Evolutionary conservation across 2,888 invertebrate genomes (phyloP), one percentile per base, ranked within the genome.

Genomic region (Empis livida): DNA sequence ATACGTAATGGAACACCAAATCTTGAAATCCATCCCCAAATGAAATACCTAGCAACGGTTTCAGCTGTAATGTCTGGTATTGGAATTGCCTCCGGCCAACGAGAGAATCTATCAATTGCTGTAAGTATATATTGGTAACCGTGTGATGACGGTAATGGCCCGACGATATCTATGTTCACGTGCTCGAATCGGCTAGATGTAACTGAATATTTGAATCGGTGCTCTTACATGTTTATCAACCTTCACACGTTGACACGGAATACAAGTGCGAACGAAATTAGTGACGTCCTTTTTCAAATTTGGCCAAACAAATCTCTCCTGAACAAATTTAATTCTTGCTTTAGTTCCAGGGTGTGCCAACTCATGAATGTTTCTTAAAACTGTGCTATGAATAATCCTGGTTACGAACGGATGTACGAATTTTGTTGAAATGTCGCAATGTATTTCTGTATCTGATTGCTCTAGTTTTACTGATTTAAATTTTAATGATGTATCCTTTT

Each of bases 151-250:
- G 67, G 64, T 10, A 70, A 49, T 0, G 68, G 69, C 3, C 68
- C 67, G 2, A 72, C 59, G 8, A 72, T 54, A 53, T 72, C 68
- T 3, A 71, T 55, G 53, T 71, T 67, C 11, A 70, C 54, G 49
- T 67, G 63, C 10, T 54, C 48, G 53, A 71, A 51, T 11, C 51
- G 16, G 17, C 13, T 40, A 3, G 17, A 15, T 15, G 42, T 23
- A 17, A 38, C 10, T 17, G n/a, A 13, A 14, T 17, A 43, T 30
- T 30, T 10, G 3, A 4, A 30, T 14, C 14, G 38, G 27, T 30
- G 46, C 10, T 6, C 13, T 4, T 3, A 1, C 11, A 17, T 46
- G 47, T 13, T 17, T 37, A 2, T 31, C 3, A 13, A 47, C 14
- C 32, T 47, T 44, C 14, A 23, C n/a, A 14, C 30, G 17, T 35